These are phyloP conservation scores for Scartelaos histophorus DNA, from an alignment of 2,113 vertebrate genomes.

Conservation along the genomic window DNA sequence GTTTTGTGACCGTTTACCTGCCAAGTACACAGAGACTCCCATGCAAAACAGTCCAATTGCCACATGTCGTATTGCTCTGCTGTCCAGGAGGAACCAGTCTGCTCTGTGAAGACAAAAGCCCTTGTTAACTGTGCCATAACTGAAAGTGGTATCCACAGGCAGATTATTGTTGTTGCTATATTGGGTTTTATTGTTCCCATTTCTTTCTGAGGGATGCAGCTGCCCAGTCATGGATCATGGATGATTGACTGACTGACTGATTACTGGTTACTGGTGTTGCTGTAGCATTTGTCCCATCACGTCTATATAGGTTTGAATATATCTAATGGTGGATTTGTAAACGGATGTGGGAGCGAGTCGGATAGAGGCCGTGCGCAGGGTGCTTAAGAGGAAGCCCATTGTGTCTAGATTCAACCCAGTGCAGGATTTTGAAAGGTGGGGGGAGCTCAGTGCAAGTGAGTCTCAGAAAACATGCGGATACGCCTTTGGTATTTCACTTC, in stretches of 20 bases:
- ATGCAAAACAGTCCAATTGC: constrained; percentile 89
- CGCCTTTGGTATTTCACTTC: constrained; percentile 34
- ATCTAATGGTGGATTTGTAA: constrained; percentile 44
- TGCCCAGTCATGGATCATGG: constrained; percentile 8
- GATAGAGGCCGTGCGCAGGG: constrained; percentile 53
- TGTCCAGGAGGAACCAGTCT: constrained; percentile 88
- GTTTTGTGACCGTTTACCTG: constrained; percentile 75
- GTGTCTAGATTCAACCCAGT: constrained; percentile 60
- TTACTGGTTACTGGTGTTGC: constrained; percentile 39
- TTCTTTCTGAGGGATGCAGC: not conserved
- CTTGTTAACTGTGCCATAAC: constrained; percentile 6
- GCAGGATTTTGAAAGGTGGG: constrained; percentile 35
- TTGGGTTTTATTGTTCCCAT: not conserved
- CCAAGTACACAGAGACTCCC: constrained; percentile 83
- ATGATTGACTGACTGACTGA: no score
- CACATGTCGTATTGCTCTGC: constrained; percentile 80
- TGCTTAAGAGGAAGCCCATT: constrained; percentile 69
- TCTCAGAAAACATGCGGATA: constrained; percentile 34
- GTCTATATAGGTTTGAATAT: constrained; percentile 37
- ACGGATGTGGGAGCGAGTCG: constrained; percentile 72
- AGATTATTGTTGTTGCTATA: not conserved
- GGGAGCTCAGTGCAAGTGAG: constrained; percentile 24
- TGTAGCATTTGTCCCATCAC: constrained; percentile 38
- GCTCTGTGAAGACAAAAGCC: constrained; percentile 73
- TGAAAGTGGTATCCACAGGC: not conserved